Base-by-base conservation (phyloP, 2,888 invertebrate genomes). In the Elaeidobius kamerunicus region DNA sequence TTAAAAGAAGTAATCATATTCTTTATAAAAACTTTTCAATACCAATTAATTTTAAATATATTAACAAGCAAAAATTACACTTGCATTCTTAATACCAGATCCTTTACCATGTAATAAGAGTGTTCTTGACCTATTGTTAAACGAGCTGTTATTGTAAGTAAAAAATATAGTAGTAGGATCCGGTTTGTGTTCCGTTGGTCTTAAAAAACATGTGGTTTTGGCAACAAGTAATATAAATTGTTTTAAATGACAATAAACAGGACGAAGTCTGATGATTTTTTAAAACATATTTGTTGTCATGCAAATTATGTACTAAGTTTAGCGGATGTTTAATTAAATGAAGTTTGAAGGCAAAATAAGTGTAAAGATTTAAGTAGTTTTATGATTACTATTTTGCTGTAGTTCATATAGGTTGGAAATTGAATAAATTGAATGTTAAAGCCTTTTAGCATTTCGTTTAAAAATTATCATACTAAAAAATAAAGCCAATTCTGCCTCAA, bases 221-320 rank as follows among this genome's bases (percentile, higher is more conserved):
- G 20, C 35, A 35, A 20, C 44, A 44, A 44, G 20, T 23, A n/a
- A n/a, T n/a, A n/a, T n/a, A 35, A 23, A 49, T 49, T 49, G 49
- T 49, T 49, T 49, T 32, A 41, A 40, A 34, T 42, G 36, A 49
- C 49, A 49, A 42, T 48, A 40, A 41, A 48, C 48, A 48, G 48
- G 48, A 48, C 48, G 41, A 20, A 18, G 43, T 48, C 20, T 34
- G 34, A 20, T 41, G 34, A 15, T 36, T 47, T 49, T 36, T 49
- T 49, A 35, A 32, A 49, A 39, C 41, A 17, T 14, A 15, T 12
- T 14, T 17, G 15, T 49, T 34, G 20, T 35, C 32, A 42, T 49
- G 49, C 35, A 49, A 35, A 49, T 42, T 36, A 23, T 35, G 27
- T 27, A 15, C 17, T 41, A 23, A 12, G 15, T 7, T 16, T 27